Conservation (phyloP, 37 sponge, comb jelly and placozoan genomes). For the Amphimedon queenslandica region DNA sequence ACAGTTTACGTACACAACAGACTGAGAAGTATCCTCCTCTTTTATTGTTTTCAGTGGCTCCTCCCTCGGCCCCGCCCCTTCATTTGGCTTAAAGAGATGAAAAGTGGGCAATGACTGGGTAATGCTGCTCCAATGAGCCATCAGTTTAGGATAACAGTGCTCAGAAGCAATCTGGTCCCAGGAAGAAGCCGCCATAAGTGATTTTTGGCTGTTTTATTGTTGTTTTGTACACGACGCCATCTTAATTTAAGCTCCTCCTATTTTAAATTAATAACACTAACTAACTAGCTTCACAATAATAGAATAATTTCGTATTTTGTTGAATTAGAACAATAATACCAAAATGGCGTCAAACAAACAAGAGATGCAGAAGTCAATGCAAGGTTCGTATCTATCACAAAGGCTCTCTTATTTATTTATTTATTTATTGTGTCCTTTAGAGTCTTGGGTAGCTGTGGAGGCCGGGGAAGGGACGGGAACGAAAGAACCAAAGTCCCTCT, state of each 20-base stretch:
- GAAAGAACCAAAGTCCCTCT: neutral
- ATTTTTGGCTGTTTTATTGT: too few species aligned
- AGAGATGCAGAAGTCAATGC: too few species aligned
- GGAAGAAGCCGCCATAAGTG: neutral
- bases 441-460: slow-evolving; percentile 9
- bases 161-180: slow-evolving; percentile 41
- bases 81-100: neutral
- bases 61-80: neutral
- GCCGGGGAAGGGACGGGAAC: too few species aligned
- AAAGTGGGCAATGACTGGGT: neutral
- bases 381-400: too few species aligned
- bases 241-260: too few species aligned
- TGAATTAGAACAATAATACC: too few species aligned
- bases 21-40: neutral
- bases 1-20: too few species aligned
- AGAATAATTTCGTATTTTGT: too few species aligned
- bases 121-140: neutral
- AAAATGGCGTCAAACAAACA: too few species aligned
- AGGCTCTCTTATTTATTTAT: neutral
- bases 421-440: neutral
- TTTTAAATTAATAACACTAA: too few species aligned
- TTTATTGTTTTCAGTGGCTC: neutral
- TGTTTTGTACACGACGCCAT: too few species aligned
- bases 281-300: too few species aligned
- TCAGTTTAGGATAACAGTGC: slow-evolving; percentile 43